Conservation (phyloP, 2,113 vertebrate species). For the Ictalurus punctatus region DNA sequence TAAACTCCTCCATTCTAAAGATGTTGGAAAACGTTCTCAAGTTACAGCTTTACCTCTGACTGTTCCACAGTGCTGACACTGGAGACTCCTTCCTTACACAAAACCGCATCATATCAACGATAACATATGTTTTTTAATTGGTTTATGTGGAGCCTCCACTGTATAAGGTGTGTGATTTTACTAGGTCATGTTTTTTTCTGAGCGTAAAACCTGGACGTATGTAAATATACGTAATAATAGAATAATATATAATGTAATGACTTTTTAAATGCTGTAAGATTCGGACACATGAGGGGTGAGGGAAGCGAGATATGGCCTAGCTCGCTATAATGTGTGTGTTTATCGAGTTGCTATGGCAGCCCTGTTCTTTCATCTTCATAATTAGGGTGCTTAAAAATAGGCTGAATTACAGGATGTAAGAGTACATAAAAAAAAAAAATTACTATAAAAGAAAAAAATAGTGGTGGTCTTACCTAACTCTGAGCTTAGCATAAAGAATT, state of each 20-base stretch:
- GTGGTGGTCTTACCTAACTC: not conserved
- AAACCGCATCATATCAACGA: not conserved
- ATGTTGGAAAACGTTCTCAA: too few relatives aligned
- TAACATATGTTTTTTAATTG: not conserved
- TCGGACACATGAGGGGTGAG: not conserved
- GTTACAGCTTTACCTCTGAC: too few relatives aligned
- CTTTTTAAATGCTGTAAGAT: not conserved
- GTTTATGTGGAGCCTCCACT: not conserved
- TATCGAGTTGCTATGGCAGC: conserved; percentile 47
- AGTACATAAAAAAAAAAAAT: not conserved
- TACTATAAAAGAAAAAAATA: not conserved
- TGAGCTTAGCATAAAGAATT: not conserved
- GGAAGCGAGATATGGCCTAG: not conserved
- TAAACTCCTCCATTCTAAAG: too few relatives aligned
- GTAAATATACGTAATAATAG: not conserved
- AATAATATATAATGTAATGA: too few relatives aligned
- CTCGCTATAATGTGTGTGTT: conserved; percentile 29
- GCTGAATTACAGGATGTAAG: conserved; percentile 11
- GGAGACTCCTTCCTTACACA: not conserved
- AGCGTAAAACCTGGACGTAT: not conserved
- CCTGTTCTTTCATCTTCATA: conserved; percentile 29
- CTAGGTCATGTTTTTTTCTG: too few relatives aligned
- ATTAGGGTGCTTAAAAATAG: conserved; percentile 34
- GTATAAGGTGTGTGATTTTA: not conserved
- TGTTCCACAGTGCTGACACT: not conserved